These are phyloP conservation scores for Melieria picta DNA, from an alignment of 2,888 invertebrate species.

Conservation along the genomic window DNA sequence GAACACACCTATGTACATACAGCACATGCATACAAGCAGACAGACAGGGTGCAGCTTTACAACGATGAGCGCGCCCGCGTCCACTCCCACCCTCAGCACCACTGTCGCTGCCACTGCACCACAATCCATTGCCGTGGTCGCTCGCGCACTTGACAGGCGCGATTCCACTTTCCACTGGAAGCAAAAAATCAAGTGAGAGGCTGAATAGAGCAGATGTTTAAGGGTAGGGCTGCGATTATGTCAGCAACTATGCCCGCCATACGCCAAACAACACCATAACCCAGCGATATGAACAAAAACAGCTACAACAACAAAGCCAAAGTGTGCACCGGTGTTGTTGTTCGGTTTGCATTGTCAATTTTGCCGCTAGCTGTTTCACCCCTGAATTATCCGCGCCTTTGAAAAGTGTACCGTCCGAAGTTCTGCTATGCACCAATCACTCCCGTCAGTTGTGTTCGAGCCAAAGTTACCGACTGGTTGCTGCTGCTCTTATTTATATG, in stretches of 20 bases:
- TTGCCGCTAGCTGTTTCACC: constrained; percentile 19
- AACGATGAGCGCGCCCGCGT: too few relatives aligned
- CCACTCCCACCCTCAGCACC: too few relatives aligned
- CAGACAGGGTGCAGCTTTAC: not conserved
- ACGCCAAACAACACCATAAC: not conserved
- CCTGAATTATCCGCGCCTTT: constrained; percentile 31
- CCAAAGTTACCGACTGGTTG: constrained; percentile 12
- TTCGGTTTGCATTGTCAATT: constrained; percentile 2
- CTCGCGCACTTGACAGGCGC: not conserved
- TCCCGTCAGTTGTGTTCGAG: constrained; percentile 25
- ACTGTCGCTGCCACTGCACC: not conserved
- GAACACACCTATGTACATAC: constrained; percentile 10
- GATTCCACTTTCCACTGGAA: constrained; percentile 35
- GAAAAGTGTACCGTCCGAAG: constrained; percentile 26
- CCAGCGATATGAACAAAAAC: constrained; percentile 27
- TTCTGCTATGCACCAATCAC: constrained; percentile 24
- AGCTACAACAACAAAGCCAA: constrained; percentile 22
- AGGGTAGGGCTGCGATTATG: constrained; percentile 59
- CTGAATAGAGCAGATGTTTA: constrained; percentile 14
- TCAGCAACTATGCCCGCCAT: constrained; percentile 43
- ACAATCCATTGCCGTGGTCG: constrained; percentile 14
- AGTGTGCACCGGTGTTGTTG: constrained; percentile 8
- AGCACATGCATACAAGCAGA: constrained; percentile 10
- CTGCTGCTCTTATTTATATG: constrained; percentile 9
- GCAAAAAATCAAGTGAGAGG: constrained; percentile 16